Percentiles rank a stretch among this genome's conserved stretches.
phyloP scores from a whole-genome alignment of 2,113 vertebrate species.

The Pedetes capensis region DNA sequence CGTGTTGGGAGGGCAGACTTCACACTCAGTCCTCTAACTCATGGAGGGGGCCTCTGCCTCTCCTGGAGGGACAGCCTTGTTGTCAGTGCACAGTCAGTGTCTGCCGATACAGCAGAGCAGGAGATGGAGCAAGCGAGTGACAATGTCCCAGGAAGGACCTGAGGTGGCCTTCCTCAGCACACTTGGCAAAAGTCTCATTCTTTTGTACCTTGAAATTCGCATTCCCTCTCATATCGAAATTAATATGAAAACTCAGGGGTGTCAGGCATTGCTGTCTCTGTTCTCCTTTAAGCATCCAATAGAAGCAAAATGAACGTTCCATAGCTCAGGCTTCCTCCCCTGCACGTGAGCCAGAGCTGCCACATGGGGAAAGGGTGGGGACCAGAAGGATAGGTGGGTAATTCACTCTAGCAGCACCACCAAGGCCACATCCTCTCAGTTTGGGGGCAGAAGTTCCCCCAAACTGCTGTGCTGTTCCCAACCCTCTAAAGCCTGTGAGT shows the following conservation, averaged over 20 bases:
- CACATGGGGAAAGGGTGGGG: no score
- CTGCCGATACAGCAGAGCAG: not conserved
- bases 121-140: not conserved
- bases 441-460: no score
- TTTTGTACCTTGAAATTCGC: conserved; percentile 65
- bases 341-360: no score
- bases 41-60: no score
- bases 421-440: no score
- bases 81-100: no score
- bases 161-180: no score
- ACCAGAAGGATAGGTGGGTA: no score
- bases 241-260: conserved; percentile 42
- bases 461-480: no score
- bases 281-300: conserved; percentile 54
- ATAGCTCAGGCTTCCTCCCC: no score
- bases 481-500: not conserved
- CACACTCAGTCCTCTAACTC: accelerated
- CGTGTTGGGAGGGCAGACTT: not conserved
- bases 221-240: conserved; percentile 17
- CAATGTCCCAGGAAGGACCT: accelerated
- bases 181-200: not conserved
- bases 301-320: no score
- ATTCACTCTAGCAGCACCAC: not conserved
- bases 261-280: conserved; percentile 36
- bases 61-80: accelerated